phyloP scores from a whole-genome alignment of 1,140 invertebrate species.

The Medauroidea extradentata region DNA sequence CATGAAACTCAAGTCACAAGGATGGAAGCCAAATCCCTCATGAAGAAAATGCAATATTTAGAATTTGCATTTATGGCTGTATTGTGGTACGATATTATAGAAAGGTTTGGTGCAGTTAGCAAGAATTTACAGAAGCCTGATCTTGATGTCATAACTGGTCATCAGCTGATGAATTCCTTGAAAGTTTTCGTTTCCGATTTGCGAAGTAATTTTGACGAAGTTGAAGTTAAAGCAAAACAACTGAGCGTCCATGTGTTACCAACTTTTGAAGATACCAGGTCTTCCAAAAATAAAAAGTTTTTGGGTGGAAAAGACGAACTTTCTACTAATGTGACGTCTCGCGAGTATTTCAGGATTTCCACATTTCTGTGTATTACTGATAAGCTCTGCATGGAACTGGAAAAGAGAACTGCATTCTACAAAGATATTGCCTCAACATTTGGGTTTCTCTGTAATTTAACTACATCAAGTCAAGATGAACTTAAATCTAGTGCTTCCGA shows the following conservation, averaged over 20 bases:
- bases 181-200: neutral
- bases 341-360: neutral
- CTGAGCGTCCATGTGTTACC: neutral
- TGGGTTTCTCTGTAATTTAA: neutral
- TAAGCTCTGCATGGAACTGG: neutral
- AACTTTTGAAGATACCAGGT: neutral
- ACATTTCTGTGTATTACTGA: neutral
- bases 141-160: neutral
- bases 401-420: neutral
- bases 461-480: neutral
- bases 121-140: conserved; percentile 12
- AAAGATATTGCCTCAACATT: neutral
- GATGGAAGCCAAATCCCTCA: conserved; percentile 5
- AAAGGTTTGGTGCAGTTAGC: conserved; percentile 17
- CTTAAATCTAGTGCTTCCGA: neutral
- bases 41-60: conserved; percentile 10
- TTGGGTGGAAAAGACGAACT: neutral
- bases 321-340: too few species aligned
- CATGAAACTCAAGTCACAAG: neutral
- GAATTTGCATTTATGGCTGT: conserved; percentile 19
- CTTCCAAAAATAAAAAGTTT: neutral
- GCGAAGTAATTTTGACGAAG: neutral
- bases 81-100: conserved; percentile 17
- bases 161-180: neutral
- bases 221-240: neutral